Base-by-base conservation (phyloP, 2,888 invertebrate genomes). In the Philhelius pedissequus region DNA sequence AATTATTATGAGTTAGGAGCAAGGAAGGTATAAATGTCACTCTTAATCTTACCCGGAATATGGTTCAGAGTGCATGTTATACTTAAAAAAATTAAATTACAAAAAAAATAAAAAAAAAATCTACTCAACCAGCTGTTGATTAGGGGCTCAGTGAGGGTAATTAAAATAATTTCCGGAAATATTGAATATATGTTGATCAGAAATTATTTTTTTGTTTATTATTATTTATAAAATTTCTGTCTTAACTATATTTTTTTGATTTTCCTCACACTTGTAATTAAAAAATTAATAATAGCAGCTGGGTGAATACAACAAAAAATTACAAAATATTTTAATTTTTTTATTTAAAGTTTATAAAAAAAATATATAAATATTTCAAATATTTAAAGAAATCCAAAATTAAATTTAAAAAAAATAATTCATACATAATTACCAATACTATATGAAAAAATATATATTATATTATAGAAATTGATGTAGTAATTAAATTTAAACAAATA, bases 131-230 rank as follows among this genome's bases (percentile, higher is more conserved):
- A 75, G 86, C 74, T 86, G 38, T 64, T 45, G 82, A 66, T 87
- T 40, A 86, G 87, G 87, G 87, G 87, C 87, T 87, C 87, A 60
- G 87, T 86, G 87, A 58, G 74, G 77, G 25, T 18, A 48, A 52
- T 78, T 74, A 69, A 86, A 75, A 76, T 68, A 66, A 80, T 74
- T 84, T 78, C 74, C 77, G 75, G 58, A 60, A 15, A 35, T 52
- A 35, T 60, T n/a, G n/a, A n/a, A 38, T 52, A 20, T 54, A 20
- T 22, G 73, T 64, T 71, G 64, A 64, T 32, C 20, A 64, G 30
- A 1, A 48, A 48, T n/a, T 18, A 4, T 48, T 32, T 38, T 40
- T 58, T 58, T 4, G 13, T 22, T 35, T 35, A 25, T 60, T 60
- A n/a, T 60, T 40, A 13, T 62, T 25, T 60, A 11, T 1, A 43